Evolutionary conservation across 37 sponge, comb jelly and placozoan genomes (phyloP).

Genomic region (Halisarca cf. caerulea): DNA sequence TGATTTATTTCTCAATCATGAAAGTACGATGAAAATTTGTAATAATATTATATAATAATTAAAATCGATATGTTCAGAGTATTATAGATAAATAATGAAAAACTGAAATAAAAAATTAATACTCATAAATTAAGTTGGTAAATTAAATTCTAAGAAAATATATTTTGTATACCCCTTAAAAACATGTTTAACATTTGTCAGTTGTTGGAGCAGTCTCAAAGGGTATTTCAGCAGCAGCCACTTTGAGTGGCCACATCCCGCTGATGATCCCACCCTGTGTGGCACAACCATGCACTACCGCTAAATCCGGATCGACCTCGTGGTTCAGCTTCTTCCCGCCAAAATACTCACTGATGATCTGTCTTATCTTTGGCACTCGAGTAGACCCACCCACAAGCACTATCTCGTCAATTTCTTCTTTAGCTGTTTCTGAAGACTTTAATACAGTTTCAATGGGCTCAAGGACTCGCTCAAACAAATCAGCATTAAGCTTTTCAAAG

Average conservation of each 20-base stretch:
- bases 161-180: too few relatives aligned
- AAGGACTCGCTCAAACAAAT: constrained; percentile 57
- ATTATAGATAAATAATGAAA: too few relatives aligned
- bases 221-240: constrained; percentile 59
- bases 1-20: too few relatives aligned
- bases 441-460: constrained; percentile 61
- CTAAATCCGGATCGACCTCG: constrained; percentile 64
- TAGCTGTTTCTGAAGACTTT: constrained; percentile 30
- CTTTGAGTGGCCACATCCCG: constrained; percentile 71
- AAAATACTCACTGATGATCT: constrained; percentile 58
- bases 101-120: too few relatives aligned
- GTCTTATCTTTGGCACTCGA: constrained; percentile 52
- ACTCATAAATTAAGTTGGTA: too few relatives aligned
- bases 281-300: constrained; percentile 60
- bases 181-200: background rate
- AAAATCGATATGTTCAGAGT: too few relatives aligned
- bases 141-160: too few relatives aligned
- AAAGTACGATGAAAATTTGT: background rate
- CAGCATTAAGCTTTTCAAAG: constrained; percentile 59
- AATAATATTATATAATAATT: too few relatives aligned
- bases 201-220: background rate
- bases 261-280: constrained; percentile 63
- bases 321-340: constrained; percentile 57
- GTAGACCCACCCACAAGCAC: constrained; percentile 75
- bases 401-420: constrained; percentile 48